phyloP scores from a whole-genome alignment of 1,140 invertebrate genomes.

The Oreohelix idahoensis region DNA sequence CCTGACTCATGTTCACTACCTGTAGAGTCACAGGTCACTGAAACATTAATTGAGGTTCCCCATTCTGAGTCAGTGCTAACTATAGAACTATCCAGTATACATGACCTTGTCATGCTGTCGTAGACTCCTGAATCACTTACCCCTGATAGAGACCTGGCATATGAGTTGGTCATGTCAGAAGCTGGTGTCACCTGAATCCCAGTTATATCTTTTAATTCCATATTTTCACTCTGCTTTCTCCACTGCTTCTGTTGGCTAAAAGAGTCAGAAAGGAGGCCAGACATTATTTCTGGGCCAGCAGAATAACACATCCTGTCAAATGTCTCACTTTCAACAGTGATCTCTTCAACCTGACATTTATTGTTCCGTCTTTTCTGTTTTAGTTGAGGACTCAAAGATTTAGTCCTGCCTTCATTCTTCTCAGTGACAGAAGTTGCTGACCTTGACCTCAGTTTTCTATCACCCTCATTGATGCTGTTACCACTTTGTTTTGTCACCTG shows the following conservation, averaged over 20 bases:
- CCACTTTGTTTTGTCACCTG: background rate
- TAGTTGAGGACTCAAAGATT: background rate
- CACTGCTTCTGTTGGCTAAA: background rate
- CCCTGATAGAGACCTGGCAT: conserved; percentile 25
- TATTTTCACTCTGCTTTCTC: background rate
- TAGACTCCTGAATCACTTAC: conserved; percentile 20
- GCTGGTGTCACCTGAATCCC: background rate
- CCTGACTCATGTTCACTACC: background rate
- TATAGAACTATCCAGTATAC: conserved; percentile 15
- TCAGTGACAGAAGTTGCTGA: conserved; percentile 37
- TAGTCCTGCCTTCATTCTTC: background rate
- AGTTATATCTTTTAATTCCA: background rate
- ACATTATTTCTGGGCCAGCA: conserved; percentile 10
- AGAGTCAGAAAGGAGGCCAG: background rate
- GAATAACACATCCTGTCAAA: conserved; percentile 13
- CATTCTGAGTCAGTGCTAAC: conserved; percentile 25
- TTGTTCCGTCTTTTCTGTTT: background rate
- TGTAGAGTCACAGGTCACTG: background rate
- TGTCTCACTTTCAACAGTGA: background rate
- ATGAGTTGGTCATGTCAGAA: conserved; percentile 5
- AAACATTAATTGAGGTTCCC: background rate
- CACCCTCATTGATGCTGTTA: background rate
- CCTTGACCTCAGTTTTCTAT: conserved; percentile 38
- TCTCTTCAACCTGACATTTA: background rate
- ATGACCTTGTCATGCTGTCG: conserved; percentile 22